These are phyloP conservation scores for Mya arenaria DNA, from an alignment of 1,140 invertebrate species.

Conservation along the genomic window DNA sequence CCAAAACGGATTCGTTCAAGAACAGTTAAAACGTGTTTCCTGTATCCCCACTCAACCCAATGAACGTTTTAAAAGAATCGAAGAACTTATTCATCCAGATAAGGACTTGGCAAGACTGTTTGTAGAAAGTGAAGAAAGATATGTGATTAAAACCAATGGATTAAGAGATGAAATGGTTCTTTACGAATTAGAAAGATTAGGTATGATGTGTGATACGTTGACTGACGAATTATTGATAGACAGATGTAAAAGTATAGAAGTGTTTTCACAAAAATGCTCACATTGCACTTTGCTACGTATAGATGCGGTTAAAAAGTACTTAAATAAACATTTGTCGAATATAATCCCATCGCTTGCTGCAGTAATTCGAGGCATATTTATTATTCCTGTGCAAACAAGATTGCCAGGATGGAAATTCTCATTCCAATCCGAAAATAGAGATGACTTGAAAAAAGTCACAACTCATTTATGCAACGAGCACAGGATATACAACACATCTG, in stretches of 20 bases:
- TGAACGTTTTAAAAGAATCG: neutral
- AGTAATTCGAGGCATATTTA: slow-evolving; percentile 14
- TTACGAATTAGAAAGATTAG: slow-evolving; percentile 27
- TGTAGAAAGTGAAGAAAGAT: neutral
- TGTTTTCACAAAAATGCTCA: slow-evolving; percentile 1
- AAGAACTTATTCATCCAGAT: slow-evolving; percentile 16
- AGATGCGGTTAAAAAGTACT: slow-evolving; percentile 36
- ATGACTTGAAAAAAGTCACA: neutral
- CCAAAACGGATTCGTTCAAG: neutral
- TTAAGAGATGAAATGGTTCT: slow-evolving; percentile 20
- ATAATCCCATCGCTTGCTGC: neutral
- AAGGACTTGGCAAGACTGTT: neutral
- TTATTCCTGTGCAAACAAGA: slow-evolving; percentile 53
- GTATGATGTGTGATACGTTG: slow-evolving; percentile 57
- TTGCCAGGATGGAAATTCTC: slow-evolving; percentile 49
- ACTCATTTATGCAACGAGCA: neutral
- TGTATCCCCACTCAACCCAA: slow-evolving; percentile 51
- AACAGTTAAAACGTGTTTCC: neutral
- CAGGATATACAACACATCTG: neutral
- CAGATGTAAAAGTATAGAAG: slow-evolving; percentile 50
- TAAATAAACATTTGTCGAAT: no score
- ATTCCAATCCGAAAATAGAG: slow-evolving; percentile 8
- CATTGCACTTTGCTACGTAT: slow-evolving; percentile 7
- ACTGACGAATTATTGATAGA: slow-evolving; percentile 35
- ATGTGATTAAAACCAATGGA: neutral